Evolutionary conservation across 2,113 vertebrate species (phyloP).

Genomic region (Dasyornis broadbenti): DNA sequence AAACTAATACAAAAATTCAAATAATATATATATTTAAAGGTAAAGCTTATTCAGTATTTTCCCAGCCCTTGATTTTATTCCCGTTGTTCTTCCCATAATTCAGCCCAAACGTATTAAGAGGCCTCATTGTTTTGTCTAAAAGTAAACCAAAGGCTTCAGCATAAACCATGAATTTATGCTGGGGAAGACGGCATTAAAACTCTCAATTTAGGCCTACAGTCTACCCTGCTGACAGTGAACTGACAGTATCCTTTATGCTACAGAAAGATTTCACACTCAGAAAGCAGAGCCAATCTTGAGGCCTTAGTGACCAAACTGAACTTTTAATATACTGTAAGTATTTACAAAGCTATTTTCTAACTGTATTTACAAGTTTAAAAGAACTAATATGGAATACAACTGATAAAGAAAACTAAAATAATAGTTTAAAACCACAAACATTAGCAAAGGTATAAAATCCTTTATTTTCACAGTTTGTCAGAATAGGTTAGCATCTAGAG

Average conservation of each 20-base stretch:
- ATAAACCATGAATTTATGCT: conserved; percentile 22
- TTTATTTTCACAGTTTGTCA: conserved; percentile 79
- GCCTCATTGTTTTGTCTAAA: conserved; percentile 15
- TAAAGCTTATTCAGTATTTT: conserved; percentile 72
- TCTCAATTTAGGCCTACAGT: conserved; percentile 56
- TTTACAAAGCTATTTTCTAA: conserved; percentile 71
- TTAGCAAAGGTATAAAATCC: conserved; percentile 74
- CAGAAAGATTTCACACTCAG: conserved; percentile 1
- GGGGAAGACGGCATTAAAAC: conserved; percentile 40
- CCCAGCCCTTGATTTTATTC: conserved; percentile 73
- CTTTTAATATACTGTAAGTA: conserved; percentile 48
- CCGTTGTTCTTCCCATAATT: conserved; percentile 50
- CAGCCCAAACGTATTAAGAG: conserved; percentile 11
- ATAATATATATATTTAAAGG: conserved; percentile 55
- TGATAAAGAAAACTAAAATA: conserved; percentile 51
- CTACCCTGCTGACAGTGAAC: conserved; percentile 70
- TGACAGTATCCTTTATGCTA: conserved; percentile 70
- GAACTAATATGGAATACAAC: conserved; percentile 65
- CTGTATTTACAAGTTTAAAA: conserved; percentile 74
- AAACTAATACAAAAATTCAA: conserved; percentile 71
- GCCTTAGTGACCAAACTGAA: conserved; percentile 42
- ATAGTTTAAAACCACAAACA: conserved; percentile 65
- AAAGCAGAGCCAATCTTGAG: conserved; percentile 54
- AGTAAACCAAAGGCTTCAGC: conserved; percentile 60
- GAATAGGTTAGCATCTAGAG: conserved; percentile 64